Conservation (phyloP, 2,888 invertebrate genomes). For the Parnassius orleans region DNA sequence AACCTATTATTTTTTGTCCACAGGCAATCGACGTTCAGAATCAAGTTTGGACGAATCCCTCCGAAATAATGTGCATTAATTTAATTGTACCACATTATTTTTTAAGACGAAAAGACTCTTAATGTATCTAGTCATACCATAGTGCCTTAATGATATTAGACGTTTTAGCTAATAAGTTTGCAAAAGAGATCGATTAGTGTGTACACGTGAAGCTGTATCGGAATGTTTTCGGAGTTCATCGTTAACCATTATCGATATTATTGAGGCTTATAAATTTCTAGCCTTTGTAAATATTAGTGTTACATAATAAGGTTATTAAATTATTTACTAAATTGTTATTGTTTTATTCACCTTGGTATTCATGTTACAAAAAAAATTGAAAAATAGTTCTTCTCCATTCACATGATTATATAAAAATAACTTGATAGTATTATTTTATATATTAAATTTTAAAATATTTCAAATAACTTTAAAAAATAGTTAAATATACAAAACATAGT, state of each 20-base stretch:
- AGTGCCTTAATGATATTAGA: conserved; percentile 62
- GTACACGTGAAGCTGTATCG: background rate
- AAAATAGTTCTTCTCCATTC: too few relatives aligned
- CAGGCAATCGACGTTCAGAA: conserved; percentile 49
- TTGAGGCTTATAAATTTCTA: conserved; percentile 49
- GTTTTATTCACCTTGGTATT: conserved; percentile 11
- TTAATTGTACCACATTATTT: conserved; percentile 55
- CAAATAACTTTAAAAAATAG: too few relatives aligned
- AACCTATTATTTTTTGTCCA: conserved; percentile 52
- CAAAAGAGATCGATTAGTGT: conserved; percentile 2
- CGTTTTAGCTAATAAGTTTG: conserved; percentile 25
- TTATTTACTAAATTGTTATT: conserved; percentile 29
- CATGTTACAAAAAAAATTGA: too few relatives aligned
- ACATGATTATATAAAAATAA: too few relatives aligned
- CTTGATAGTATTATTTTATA: too few relatives aligned
- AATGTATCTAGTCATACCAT: conserved; percentile 75
- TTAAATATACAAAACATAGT: too few relatives aligned
- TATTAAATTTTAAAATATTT: too few relatives aligned
- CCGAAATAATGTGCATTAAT: conserved; percentile 65
- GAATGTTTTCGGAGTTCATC: conserved; percentile 31
- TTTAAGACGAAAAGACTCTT: conserved; percentile 73
- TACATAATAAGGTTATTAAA: conserved; percentile 25
- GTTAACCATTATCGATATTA: conserved; percentile 52
- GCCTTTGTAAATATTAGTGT: conserved; percentile 31
- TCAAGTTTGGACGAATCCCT: conserved; percentile 64